Conservation (phyloP, 2,113 vertebrate species). For the Gymnogyps californianus region DNA sequence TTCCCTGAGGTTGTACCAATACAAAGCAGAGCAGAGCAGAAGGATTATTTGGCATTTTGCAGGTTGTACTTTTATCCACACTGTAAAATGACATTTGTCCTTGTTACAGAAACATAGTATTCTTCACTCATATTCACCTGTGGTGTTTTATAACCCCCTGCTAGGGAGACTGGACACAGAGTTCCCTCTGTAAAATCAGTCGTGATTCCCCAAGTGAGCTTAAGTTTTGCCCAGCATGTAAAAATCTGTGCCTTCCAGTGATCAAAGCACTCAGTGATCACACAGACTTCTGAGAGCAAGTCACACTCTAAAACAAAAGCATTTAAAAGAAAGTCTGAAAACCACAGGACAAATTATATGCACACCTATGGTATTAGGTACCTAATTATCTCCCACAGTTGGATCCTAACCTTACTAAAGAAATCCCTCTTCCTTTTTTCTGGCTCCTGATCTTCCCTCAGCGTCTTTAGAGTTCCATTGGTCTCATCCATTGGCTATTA, state of each 20-base stretch:
- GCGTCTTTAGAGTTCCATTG: not conserved
- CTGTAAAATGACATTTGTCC: not conserved
- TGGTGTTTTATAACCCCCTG: not conserved
- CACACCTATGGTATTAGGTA: conserved; percentile 3
- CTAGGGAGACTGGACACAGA: not conserved
- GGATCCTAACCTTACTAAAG: conserved; percentile 4
- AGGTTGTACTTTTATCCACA: not conserved
- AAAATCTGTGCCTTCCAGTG: not conserved
- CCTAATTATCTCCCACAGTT: conserved; percentile 41
- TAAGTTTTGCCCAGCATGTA: not conserved
- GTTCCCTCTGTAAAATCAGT: not conserved
- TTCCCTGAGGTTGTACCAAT: not conserved
- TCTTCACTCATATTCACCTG: not conserved
- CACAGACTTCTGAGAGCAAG: conserved; percentile 3
- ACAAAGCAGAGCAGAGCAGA: not conserved
- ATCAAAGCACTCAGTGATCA: conserved; percentile 41
- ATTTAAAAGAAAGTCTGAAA: conserved; percentile 13
- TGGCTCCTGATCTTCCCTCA: not conserved
- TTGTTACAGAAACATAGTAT: not conserved
- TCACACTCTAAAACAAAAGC: conserved; percentile 14
- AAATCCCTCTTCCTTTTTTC: not conserved
- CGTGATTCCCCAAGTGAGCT: not conserved
- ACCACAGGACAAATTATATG: conserved; percentile 30
- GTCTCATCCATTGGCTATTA: not conserved
- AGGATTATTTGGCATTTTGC: not conserved